Conservation (phyloP, 2,797 vertebrate species). For the Schizopygopsis malacanthus region DNA sequence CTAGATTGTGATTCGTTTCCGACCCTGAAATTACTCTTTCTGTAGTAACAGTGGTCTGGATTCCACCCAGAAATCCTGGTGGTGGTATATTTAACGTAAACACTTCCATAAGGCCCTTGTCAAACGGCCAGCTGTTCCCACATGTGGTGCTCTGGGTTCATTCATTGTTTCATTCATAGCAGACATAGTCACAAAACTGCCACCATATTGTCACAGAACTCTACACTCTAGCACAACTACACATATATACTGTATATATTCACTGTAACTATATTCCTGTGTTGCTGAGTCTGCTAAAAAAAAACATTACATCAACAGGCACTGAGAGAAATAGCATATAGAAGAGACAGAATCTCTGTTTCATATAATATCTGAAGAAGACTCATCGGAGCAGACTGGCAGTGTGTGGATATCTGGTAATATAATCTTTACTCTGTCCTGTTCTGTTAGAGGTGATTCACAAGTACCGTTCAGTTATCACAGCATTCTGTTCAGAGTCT, state of each 20-base stretch:
- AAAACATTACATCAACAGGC: conserved; percentile 60
- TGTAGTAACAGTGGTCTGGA: conserved; percentile 24
- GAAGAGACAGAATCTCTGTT: conserved; percentile 54
- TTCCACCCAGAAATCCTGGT: conserved; percentile 42
- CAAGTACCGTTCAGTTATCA: conserved; percentile 57
- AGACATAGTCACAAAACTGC: conserved; percentile 41
- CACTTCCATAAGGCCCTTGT: conserved; percentile 65
- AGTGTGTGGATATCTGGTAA: conserved; percentile 43
- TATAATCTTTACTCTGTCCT: conserved; percentile 50
- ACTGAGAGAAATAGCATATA: conserved; percentile 60
- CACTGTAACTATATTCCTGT: conserved; percentile 56
- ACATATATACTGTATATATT: conserved; percentile 56
- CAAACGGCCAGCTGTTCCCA: conserved; percentile 53
- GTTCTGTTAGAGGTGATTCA: conserved; percentile 42
- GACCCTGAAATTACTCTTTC: conserved; percentile 39
- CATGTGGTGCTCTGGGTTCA: conserved; percentile 33
- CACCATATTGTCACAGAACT: conserved; percentile 46
- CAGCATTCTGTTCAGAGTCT: conserved; percentile 53
- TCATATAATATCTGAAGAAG: conserved; percentile 53
- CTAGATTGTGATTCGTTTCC: conserved; percentile 12
- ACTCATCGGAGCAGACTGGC: conserved; percentile 48
- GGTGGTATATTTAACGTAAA: conserved; percentile 73
- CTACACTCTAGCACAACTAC: conserved; percentile 52
- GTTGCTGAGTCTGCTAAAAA: conserved; percentile 54
- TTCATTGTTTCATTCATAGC: conserved; percentile 38